Evolutionary conservation across 1,140 invertebrate genomes (phyloP), one percentile per base, ranked within the genome.

Genomic region (Ips typographus): DNA sequence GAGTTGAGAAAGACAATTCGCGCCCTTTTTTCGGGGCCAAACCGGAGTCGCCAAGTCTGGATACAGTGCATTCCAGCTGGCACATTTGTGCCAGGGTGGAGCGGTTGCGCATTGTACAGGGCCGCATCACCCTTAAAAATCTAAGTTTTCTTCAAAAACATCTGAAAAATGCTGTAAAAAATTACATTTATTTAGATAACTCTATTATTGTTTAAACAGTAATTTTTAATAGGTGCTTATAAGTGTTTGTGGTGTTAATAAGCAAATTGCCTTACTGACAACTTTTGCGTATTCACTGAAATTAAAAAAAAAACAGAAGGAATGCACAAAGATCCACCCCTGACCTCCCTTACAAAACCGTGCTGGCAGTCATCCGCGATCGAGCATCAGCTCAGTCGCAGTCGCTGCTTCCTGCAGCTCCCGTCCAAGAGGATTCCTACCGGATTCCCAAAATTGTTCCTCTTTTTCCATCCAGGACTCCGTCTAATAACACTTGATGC

Each of bases 331-430:
- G 22, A 22, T 65, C 44, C 62, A 7, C 7, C 49, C 52, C 62
- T 65, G 62, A 2, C 5, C 41, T 43, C 41, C 36, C 44, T 22
- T 22, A 22, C n/a, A 55, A 66, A 57, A 56, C 49, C 38, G 8
- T 40, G 55, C 64, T 58, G 53, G 65, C 65, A 60, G 7, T 68
- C 39, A 22, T 68, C 66, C 66, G 58, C 53, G 8, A 1, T 59
- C 58, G 42, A 64, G 68, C 68, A 69, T 42, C 22, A 69, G 68
- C 68, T 69, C 68, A 69, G 68, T 69, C 52, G 60, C 68, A 51
- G 57, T 43, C 55, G 52, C 68, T 51, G 61, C 52, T 47, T 64
- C 68, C 68, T 63, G 68, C 59, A 68, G 49, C 44, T 7, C 59
- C 68, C 59, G 62, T 60, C 68, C 56, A 38, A 3, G 4, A 49